phyloP scores from a whole-genome alignment of 2,113 vertebrate species.

The Heterochromis multidens region DNA sequence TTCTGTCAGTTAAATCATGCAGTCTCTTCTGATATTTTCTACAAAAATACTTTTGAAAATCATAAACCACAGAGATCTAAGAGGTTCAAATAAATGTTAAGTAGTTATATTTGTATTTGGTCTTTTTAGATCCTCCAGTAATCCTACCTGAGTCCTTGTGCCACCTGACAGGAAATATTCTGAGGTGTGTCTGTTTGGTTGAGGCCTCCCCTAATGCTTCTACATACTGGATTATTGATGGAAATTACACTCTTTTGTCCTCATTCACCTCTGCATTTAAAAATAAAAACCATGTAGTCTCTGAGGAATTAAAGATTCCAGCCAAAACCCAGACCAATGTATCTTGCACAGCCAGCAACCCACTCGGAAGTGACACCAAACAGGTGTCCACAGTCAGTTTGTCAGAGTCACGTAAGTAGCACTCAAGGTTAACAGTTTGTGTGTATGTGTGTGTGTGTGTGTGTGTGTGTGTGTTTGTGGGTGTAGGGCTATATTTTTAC shows the following conservation, averaged over 20 bases:
- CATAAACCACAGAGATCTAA: neutral
- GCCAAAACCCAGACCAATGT: neutral
- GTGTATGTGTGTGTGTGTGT: neutral
- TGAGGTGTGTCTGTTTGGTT: constrained; percentile 38
- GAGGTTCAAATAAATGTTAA: neutral
- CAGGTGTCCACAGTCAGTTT: neutral
- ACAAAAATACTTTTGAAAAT: neutral
- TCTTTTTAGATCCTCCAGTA: constrained; percentile 32
- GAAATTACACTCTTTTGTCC: neutral
- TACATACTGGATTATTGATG: constrained; percentile 37
- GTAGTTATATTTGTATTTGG: neutral
- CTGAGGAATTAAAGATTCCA: neutral
- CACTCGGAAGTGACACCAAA: neutral
- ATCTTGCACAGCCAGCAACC: constrained; percentile 32
- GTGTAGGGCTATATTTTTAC: neutral
- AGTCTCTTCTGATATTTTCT: too few species aligned
- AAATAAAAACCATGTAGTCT: neutral
- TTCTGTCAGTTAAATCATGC: too few species aligned
- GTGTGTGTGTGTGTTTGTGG: too few species aligned
- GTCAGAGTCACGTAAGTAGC: neutral
- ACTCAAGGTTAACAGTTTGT: neutral
- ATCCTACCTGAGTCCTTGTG: constrained; percentile 44
- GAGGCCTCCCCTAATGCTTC: constrained; percentile 28
- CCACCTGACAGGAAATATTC: neutral
- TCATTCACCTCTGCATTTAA: neutral